Base-by-base conservation (phyloP, 2,113 vertebrate species). In the Nicator chloris region DNA sequence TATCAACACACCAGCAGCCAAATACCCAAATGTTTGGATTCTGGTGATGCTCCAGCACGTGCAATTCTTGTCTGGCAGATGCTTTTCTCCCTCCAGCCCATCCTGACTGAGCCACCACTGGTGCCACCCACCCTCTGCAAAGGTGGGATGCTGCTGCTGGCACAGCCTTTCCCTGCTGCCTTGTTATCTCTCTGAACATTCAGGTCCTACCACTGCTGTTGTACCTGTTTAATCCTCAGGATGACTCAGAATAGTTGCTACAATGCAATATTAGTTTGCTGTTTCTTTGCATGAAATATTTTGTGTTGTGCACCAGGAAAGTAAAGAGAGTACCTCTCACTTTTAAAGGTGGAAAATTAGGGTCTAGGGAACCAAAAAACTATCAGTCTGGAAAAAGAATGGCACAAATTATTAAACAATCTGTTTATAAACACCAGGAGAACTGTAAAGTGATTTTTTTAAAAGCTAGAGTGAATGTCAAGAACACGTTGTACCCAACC, bases 371-470 rank as follows among this genome's bases (percentile, higher is more conserved):
- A 40, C 53, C 15, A 61, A 91, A 84, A 95, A 92, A 87, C 39
- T 27, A 24, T 72, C 89, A 85, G 37, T 57, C 77, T 91, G 70
- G 49, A 89, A 93, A 86, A 8, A 56, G 7, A 82, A 45, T 71
- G 72, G 27, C 0, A 0, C 44, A 82, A 91, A 95, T 95, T 79
- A 95, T 97, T 95, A 92, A 96, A 76, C 51, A 91, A 68, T 79
- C 81, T 6, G 5, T 91, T 95, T 95, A 91, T 65, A 93, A 93
- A 95, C 61, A 76, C 57, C 53, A 68, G 45, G 39, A 93, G 81
- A 86, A 89, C 50, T 87, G 85, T 37, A 72, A 91, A 91, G 37
- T n/a, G 20, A 85, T 91, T 94, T 2, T 2, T 1, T 1, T 31
- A 90, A 83, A 88, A 64, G 17, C 24, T 54, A 49, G 65, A 75